Percentiles rank a stretch among this genome's conserved stretches.
phyloP scores from a whole-genome alignment of 1,140 invertebrate genomes.

The Uloborus diversus region DNA sequence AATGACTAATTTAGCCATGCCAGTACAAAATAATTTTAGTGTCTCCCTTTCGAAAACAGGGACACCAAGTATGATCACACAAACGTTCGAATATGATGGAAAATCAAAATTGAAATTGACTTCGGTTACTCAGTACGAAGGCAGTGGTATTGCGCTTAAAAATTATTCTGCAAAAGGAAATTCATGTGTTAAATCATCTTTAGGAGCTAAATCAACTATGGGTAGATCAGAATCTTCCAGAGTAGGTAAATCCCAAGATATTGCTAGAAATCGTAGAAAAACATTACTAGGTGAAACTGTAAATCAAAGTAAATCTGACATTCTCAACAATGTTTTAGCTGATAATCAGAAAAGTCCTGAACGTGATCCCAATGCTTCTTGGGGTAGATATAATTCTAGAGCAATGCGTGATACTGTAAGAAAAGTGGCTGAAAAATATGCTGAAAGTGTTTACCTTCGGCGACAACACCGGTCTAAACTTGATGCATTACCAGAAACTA shows the following conservation, averaged over 20 bases:
- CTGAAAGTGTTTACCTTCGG: slow-evolving; percentile 23
- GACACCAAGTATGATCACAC: no score
- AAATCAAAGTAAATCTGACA: not conserved
- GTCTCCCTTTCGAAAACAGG: no score
- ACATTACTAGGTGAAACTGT: slow-evolving; percentile 37
- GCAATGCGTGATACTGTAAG: slow-evolving; percentile 46
- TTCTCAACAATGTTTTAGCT: not conserved
- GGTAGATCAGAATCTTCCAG: slow-evolving; percentile 30
- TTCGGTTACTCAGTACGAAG: no score
- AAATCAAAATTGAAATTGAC: no score
- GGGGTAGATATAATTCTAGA: slow-evolving; percentile 49
- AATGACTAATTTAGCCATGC: no score
- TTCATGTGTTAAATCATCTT: no score
- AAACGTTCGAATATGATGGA: no score
- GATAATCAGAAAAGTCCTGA: slow-evolving; percentile 27
- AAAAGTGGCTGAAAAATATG: slow-evolving; percentile 47
- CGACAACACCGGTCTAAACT: slow-evolving; percentile 10
- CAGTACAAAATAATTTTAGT: no score
- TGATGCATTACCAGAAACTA: slow-evolving; percentile 20
- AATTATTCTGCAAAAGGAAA: no score
- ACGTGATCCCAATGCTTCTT: slow-evolving; percentile 46
- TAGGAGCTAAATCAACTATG: slow-evolving; percentile 20
- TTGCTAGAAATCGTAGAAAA: slow-evolving; percentile 21
- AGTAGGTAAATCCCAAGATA: not conserved
- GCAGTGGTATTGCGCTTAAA: no score